Conservation (phyloP, 2,888 invertebrate genomes). For the Quadriops clusia region DNA sequence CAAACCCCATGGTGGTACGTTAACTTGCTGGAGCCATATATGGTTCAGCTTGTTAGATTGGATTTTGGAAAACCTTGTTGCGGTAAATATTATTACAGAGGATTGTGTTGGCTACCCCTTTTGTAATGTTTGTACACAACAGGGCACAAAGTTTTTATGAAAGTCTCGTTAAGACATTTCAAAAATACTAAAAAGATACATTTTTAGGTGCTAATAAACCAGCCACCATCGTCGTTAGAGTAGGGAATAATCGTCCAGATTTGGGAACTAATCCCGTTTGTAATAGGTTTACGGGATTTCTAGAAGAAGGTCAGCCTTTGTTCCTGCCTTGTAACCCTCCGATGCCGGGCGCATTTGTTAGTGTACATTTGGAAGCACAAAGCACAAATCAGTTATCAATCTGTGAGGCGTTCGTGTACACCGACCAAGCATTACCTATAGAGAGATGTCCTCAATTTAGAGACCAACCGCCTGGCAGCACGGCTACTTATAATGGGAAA, state of each 20-base stretch:
- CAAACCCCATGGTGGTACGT: constrained; percentile 93
- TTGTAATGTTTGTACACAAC: constrained; percentile 3
- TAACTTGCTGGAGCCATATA: constrained; percentile 85
- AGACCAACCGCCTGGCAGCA: constrained; percentile 85
- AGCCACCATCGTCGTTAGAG: constrained; percentile 78
- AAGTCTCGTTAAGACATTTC: neutral
- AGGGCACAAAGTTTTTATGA: too few species aligned
- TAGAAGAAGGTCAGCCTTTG: constrained; percentile 82
- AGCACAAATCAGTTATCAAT: constrained; percentile 69
- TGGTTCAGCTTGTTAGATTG: constrained; percentile 83
- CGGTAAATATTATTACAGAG: constrained; percentile 62
- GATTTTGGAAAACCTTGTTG: constrained; percentile 88
- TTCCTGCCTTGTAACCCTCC: constrained; percentile 90
- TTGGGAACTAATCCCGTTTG: constrained; percentile 85
- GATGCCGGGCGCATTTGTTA: constrained; percentile 90
- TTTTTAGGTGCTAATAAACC: constrained; percentile 58
- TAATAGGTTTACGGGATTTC: constrained; percentile 74
- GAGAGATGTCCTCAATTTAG: constrained; percentile 87
- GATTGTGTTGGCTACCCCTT: too few species aligned
- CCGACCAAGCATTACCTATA: constrained; percentile 82
- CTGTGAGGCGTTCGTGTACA: constrained; percentile 89
- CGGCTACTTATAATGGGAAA: constrained; percentile 89
- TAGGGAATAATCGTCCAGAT: constrained; percentile 87
- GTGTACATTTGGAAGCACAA: constrained; percentile 74
- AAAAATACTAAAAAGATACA: neutral